Evolutionary conservation across 2,888 invertebrate genomes (phyloP), one percentile per base, ranked within the genome.

Genomic region (Dolomedes plantarius): DNA sequence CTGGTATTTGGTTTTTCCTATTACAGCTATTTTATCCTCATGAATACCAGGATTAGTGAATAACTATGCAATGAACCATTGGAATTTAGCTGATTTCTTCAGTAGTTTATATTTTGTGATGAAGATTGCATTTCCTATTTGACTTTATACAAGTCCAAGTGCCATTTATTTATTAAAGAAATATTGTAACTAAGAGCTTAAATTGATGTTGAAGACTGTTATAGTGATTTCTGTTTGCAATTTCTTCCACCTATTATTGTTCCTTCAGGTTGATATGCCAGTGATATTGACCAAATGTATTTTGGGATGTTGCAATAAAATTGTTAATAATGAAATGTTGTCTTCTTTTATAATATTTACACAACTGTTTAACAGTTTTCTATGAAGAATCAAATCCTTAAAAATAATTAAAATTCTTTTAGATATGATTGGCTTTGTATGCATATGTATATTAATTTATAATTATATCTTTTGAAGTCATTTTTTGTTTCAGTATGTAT

Each of bases 21-120:
- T 75, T 83, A 9, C 82, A 83, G 76, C 76, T 16, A 36, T 83
- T 65, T 83, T 65, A 31, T 41, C 29, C 56, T n/a, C 46, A 29
- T 39, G 74, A 68, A 23, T 56, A 56, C 67, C 67, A 67, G 36
- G 1, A 68, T 65, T 83, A 83, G 39, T 76, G 76, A 83, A 67
- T 75, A 39, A 36, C 19, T 39, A 64, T 82, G n/a, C 46, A 71
- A 82, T 64, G 69, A 71, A 68, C 68, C 7, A 11, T 65, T 74
- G 80, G 74, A 68, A 32, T 72, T 80, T 67, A 9, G 16, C 32
- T 69, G 56, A 69, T 81, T 80, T 62, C 81, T 62, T 39, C 62
- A 64, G 69, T 56, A 41, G 32, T 64, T 67, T 36, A 36, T 28
- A 36, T 32, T 69, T 69, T 27, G 67, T n/a, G 67, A 67, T 36